These are phyloP conservation scores for Oryzias woworae DNA, from an alignment of 2,113 vertebrate species.

Conservation along the genomic window DNA sequence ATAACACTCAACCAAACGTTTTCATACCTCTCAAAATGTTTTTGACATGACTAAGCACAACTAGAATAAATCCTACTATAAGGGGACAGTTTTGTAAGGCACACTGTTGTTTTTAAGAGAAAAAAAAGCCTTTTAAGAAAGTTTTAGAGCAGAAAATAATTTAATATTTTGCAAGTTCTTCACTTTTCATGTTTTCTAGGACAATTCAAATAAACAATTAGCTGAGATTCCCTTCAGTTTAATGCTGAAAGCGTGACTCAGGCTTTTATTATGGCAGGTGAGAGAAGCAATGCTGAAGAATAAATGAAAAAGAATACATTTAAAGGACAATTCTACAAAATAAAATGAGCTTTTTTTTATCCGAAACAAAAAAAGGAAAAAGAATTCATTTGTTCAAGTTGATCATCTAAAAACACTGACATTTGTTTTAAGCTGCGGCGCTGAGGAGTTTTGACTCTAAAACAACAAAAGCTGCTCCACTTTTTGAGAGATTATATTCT, in stretches of 20 bases:
- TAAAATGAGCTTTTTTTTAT: background rate
- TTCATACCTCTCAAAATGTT: too few species aligned
- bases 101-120: too few species aligned
- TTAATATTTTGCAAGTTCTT: constrained; percentile 20
- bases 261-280: background rate
- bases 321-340: background rate
- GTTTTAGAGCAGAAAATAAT: too few species aligned
- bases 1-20: too few species aligned
- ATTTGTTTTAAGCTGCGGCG: background rate
- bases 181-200: constrained; percentile 13
- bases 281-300: background rate
- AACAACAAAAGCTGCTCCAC: background rate
- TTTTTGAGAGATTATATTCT: constrained; percentile 17
- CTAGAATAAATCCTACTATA: too few species aligned
- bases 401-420: background rate
- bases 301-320: background rate
- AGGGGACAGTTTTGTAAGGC: too few species aligned
- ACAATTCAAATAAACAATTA: constrained; percentile 44
- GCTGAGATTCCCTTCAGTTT: constrained; percentile 21
- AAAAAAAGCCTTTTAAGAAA: too few species aligned
- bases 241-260: constrained; percentile 11
- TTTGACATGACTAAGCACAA: too few species aligned
- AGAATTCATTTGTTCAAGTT: background rate
- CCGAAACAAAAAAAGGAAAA: background rate
- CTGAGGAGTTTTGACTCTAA: background rate